Evolutionary conservation across 2,888 invertebrate genomes (phyloP), one percentile per base, ranked within the genome.

Genomic region (Tetragnatha montana): DNA sequence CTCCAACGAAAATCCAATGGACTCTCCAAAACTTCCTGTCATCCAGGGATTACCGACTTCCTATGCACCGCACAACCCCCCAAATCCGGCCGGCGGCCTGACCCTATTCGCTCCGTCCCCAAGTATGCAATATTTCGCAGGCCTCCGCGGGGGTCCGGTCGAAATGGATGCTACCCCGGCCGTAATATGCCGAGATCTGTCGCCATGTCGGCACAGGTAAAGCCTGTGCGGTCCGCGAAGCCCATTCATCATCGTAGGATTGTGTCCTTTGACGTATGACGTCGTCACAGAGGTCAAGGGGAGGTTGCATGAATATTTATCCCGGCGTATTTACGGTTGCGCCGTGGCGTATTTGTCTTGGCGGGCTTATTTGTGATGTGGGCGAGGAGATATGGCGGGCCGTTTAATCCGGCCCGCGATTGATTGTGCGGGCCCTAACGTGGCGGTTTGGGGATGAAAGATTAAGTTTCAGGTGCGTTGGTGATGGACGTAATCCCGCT

Each of bases 191-290:
- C 73, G 71, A 10, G 19, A 60, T 80, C 60, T 79, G 79, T 79
- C 80, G 78, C 68, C 79, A 73, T 71, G 49, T 74, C 81, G 76
- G 88, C 76, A 68, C 14, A 35, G 21, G 73, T 49, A 47, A 88
- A 81, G 73, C 71, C 82, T 78, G 88, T 82, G 88, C 88, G 88
- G 88, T 88, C 88, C 71, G 10, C 68, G 50, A 71, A 60, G 50
- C 50, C 86, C 17, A 89, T 89, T 89, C 75, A 89, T 86, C 89
- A 89, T 89, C 86, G 86, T 51, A 19, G 71, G 85, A 73, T 85
- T 85, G 70, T 86, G 89, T 89, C 89, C 81, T 78, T 89, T 89
- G 89, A 89, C 81, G 86, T 86, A 89, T 89, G 86, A 82, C 89
- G 69, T 78, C 76, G 89, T 86, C 89, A 86, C 22, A 76, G 60